Evolutionary conservation across 2,113 vertebrate species (phyloP).

Genomic region (Burhinus oedicnemus): DNA sequence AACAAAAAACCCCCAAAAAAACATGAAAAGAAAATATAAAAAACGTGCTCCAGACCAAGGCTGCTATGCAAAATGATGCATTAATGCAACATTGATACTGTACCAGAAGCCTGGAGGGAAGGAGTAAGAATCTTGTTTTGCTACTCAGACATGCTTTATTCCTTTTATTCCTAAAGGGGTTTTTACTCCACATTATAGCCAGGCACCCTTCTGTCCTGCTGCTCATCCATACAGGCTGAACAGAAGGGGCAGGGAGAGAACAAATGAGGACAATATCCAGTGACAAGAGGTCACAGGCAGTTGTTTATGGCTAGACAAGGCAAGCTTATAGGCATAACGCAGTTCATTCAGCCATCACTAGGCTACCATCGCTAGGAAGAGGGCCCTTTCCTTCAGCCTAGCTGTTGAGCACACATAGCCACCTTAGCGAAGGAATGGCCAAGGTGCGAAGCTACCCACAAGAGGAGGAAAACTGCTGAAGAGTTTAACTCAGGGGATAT

Average conservation of each 20-base stretch:
- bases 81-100: not conserved
- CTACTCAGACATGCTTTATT: not conserved
- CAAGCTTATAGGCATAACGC: not conserved
- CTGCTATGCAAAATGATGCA: not conserved
- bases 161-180: not conserved
- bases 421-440: not conserved
- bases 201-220: not conserved
- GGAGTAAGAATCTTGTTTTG: not conserved
- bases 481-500: not conserved
- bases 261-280: not conserved
- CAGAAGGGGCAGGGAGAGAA: not conserved
- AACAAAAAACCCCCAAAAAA: rapidly evolving
- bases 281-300: not conserved
- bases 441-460: not conserved
- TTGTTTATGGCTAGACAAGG: not conserved
- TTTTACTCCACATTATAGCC: not conserved
- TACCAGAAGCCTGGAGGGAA: not conserved
- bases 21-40: not conserved
- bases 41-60: not conserved
- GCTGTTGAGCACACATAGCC: not conserved
- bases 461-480: not conserved
- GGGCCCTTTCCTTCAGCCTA: not conserved
- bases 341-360: not conserved
- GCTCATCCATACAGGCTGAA: rapidly evolving
- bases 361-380: not conserved